These are phyloP conservation scores for Tauraco hartlaubi DNA, from an alignment of 2,797 vertebrate genomes.

Conservation along the genomic window DNA sequence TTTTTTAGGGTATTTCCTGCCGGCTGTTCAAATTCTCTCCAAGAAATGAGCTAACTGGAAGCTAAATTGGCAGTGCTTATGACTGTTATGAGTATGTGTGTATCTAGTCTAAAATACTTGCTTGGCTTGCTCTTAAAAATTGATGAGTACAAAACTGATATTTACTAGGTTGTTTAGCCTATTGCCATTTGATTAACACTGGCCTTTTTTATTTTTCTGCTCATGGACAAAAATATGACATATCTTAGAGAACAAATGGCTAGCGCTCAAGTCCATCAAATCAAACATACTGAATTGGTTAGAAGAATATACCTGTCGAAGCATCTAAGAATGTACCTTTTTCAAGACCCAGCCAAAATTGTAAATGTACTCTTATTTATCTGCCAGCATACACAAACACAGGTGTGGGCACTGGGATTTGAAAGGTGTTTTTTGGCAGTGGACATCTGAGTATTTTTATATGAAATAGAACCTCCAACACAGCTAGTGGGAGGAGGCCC, in stretches of 20 bases:
- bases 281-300: neutral
- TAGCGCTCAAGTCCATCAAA: neutral
- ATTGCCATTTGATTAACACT: neutral
- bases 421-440: neutral
- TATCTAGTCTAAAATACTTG: neutral
- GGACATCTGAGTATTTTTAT: neutral
- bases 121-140: neutral
- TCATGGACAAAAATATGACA: neutral
- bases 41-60: neutral
- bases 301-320: neutral
- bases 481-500: neutral
- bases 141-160: fast-evolving
- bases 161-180: neutral
- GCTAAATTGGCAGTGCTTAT: neutral
- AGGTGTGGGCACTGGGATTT: neutral
- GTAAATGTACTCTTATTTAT: neutral
- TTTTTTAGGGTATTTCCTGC: neutral
- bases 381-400: neutral
- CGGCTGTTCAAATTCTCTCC: neutral
- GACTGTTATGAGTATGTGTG: neutral
- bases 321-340: neutral
- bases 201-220: neutral
- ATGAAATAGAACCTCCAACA: neutral
- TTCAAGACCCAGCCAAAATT: neutral
- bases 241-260: neutral